Percentiles rank a stretch among this genome's conserved stretches.
Conservation (phyloP, 2,888 invertebrate genomes). For the Coremacera marginata region DNA sequence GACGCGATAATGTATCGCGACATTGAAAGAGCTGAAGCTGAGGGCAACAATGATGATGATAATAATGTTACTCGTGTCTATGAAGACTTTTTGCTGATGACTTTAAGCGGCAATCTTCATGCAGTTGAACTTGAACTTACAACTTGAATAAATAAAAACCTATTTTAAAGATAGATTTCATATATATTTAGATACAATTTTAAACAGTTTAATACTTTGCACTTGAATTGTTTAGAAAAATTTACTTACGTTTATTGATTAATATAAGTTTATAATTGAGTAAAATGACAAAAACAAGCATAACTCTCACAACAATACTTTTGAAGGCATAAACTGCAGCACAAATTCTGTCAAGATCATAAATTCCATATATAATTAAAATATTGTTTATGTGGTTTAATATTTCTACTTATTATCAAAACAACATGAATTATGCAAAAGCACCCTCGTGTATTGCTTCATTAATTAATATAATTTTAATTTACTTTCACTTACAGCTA, state of each 20-base stretch:
- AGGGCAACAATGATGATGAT: not conserved
- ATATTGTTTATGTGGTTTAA: not conserved
- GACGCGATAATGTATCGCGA: not conserved
- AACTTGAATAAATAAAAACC: too few species aligned
- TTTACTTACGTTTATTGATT: too few species aligned
- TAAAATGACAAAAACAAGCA: too few species aligned
- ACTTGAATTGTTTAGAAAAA: too few species aligned
- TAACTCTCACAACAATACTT: too few species aligned
- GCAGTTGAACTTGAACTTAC: conserved; percentile 10
- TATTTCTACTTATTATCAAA: too few species aligned
- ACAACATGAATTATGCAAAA: not conserved
- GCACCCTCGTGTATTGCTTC: not conserved
- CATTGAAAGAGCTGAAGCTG: not conserved
- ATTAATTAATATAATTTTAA: conserved; percentile 39
- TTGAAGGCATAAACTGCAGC: too few species aligned
- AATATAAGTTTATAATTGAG: too few species aligned
- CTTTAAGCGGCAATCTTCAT: not conserved
- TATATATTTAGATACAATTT: too few species aligned
- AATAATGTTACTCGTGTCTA: not conserved
- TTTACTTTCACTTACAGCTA: conserved; percentile 60
- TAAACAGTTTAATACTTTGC: too few species aligned
- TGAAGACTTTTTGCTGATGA: not conserved
- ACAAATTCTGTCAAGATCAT: too few species aligned
- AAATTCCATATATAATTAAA: not conserved
- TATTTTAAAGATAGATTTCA: too few species aligned